Conservation (phyloP, 2,113 vertebrate genomes). For the Vicugna pacos region DNA sequence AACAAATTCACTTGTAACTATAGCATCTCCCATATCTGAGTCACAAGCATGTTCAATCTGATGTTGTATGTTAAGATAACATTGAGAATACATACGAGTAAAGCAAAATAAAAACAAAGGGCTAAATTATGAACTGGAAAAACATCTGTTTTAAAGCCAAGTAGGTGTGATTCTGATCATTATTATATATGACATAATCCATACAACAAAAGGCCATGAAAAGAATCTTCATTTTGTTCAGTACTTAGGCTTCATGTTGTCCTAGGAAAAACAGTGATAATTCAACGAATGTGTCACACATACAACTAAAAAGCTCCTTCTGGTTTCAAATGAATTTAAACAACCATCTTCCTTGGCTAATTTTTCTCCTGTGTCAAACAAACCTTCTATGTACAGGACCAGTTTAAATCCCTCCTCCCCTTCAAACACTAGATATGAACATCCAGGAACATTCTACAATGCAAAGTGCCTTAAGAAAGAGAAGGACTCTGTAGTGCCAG, state of each 20-base stretch:
- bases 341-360: slow-evolving; percentile 85
- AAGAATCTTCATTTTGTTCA: slow-evolving; percentile 68
- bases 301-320: slow-evolving; percentile 81
- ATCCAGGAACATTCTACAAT: slow-evolving; percentile 88
- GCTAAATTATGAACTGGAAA: slow-evolving; percentile 66
- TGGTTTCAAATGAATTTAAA: slow-evolving; percentile 83
- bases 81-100: slow-evolving; percentile 34
- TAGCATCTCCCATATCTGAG: slow-evolving; percentile 65
- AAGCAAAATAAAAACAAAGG: slow-evolving; percentile 72
- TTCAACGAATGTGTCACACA: slow-evolving; percentile 77
- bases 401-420: slow-evolving; percentile 85
- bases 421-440: slow-evolving; percentile 87
- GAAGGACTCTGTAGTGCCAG: slow-evolving; percentile 90
- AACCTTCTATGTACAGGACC: slow-evolving; percentile 77
- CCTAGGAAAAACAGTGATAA: slow-evolving; percentile 83
- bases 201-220: slow-evolving; percentile 65
- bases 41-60: slow-evolving; percentile 70
- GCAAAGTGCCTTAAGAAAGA: slow-evolving; percentile 90
- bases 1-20: slow-evolving; percentile 54
- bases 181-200: slow-evolving; percentile 74
- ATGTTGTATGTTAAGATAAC: slow-evolving; percentile 62
- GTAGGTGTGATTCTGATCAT: slow-evolving; percentile 81
- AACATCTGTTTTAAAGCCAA: slow-evolving; percentile 80
- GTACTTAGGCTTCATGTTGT: slow-evolving; percentile 69
- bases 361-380: slow-evolving; percentile 83